Percentiles rank a stretch among this genome's conserved stretches.
Evolutionary conservation across 2,113 vertebrate genomes (phyloP).

Genomic region (Glaucidium brasilianum): DNA sequence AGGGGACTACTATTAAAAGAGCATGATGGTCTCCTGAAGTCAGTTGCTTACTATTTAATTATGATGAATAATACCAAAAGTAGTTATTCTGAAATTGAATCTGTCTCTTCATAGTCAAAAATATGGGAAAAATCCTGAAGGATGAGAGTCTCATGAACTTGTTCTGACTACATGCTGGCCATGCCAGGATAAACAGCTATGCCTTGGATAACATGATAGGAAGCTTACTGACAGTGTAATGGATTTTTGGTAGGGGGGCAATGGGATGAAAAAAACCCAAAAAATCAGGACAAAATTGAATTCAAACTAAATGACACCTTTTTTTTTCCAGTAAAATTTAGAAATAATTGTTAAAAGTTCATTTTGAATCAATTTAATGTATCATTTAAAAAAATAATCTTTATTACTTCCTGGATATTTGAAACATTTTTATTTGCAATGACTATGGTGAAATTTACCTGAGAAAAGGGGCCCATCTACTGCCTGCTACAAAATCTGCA

Average conservation of each 20-base stretch:
- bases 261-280: not conserved
- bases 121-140: not conserved
- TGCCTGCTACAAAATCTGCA: not conserved
- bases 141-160: not conserved
- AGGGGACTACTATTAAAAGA: not conserved
- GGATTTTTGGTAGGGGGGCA: not conserved
- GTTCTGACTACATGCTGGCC: not conserved
- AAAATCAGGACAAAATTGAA: not conserved
- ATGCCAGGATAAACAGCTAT: not conserved
- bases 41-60: not conserved
- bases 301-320: not conserved
- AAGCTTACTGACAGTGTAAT: not conserved
- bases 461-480: not conserved
- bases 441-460: not conserved
- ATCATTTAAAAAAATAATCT: not conserved
- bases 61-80: not conserved
- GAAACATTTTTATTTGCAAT: not conserved
- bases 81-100: not conserved
- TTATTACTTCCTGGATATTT: not conserved
- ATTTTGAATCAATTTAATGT: not conserved
- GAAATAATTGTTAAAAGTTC: rapidly evolving
- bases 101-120: not conserved
- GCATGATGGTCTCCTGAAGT: not conserved
- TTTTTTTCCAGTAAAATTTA: not conserved
- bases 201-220: not conserved